phyloP scores from a whole-genome alignment of 2,888 invertebrate species.

The Candidula unifasciata region DNA sequence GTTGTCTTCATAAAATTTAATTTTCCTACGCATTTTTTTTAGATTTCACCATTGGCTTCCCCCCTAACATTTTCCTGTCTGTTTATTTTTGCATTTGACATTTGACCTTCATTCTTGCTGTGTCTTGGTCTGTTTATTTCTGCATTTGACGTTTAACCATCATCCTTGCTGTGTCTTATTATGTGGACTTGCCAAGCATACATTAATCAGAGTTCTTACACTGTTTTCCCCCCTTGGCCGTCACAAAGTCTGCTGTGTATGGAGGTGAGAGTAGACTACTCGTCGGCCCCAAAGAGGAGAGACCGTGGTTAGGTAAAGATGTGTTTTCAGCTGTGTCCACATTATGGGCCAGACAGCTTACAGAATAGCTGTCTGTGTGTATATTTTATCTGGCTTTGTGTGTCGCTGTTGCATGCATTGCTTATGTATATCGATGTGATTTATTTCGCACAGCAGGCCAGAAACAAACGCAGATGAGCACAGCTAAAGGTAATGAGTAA shows the following conservation, averaged over 20 bases:
- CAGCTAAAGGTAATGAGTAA: conserved; percentile 42
- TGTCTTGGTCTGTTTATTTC: neutral
- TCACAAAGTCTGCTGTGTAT: conserved; percentile 21
- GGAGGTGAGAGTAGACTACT: conserved; percentile 29
- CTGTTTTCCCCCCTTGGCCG: neutral
- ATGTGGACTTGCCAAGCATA: neutral
- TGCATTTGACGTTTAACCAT: neutral
- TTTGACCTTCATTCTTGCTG: neutral
- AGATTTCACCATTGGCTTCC: too few relatives aligned
- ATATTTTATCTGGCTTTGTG: neutral
- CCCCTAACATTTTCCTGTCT: neutral
- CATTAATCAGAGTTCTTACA: neutral
- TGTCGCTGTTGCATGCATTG: conserved; percentile 30
- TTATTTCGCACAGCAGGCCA: conserved; percentile 48
- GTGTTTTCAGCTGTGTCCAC: neutral
- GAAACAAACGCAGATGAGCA: conserved; percentile 53
- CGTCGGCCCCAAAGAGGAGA: conserved; percentile 24
- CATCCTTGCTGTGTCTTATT: neutral
- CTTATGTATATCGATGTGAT: conserved; percentile 37
- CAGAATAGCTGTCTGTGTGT: neutral
- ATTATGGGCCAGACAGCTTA: neutral
- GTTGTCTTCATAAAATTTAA: neutral
- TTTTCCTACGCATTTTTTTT: neutral
- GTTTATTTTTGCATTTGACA: neutral
- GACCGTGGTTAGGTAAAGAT: conserved; percentile 28